A percentile compares a stretch with the other conserved stretches of the same genome.
These are phyloP conservation scores for Nesoenas mayeri DNA, from an alignment of 2,113 vertebrate species.

Conservation along the genomic window DNA sequence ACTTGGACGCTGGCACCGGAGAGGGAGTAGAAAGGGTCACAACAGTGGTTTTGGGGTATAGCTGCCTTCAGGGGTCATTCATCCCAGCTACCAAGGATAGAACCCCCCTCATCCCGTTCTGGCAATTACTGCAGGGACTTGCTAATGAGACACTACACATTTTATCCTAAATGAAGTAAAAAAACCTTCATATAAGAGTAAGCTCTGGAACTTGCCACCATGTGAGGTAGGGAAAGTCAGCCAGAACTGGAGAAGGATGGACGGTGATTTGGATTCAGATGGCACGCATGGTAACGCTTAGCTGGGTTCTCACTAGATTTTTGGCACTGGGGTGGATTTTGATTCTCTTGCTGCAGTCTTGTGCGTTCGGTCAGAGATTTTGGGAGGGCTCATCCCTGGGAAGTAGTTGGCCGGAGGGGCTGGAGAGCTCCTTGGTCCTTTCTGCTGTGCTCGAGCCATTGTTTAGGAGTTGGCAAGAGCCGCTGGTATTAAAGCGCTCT, in stretches of 20 bases:
- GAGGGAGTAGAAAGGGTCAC: not conserved
- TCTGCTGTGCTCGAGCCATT: conserved; percentile 8
- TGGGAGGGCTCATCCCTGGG: not conserved
- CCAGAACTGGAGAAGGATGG: not conserved
- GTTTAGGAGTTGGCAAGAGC: not conserved
- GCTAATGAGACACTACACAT: not conserved
- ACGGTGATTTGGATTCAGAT: not conserved
- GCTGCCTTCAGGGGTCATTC: not conserved
- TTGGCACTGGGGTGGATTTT: not conserved
- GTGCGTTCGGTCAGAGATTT: accelerated
- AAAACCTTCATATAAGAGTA: not conserved
- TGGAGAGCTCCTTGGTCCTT: not conserved
- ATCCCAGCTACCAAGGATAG: not conserved
- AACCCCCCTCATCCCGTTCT: not conserved
- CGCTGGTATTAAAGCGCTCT: not conserved
- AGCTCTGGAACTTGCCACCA: not conserved
- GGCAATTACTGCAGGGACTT: not conserved
- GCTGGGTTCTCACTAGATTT: not conserved
- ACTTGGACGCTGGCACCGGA: not conserved
- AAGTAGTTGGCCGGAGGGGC: not conserved
- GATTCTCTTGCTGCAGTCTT: not conserved
- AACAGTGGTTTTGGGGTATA: not conserved
- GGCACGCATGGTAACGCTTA: not conserved
- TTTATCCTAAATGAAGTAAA: not conserved
- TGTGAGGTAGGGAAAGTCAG: not conserved